Percentiles rank a stretch among this genome's conserved stretches.
Conservation (phyloP, 64 coral and sea anemone genomes). For the Porites australiensis region DNA sequence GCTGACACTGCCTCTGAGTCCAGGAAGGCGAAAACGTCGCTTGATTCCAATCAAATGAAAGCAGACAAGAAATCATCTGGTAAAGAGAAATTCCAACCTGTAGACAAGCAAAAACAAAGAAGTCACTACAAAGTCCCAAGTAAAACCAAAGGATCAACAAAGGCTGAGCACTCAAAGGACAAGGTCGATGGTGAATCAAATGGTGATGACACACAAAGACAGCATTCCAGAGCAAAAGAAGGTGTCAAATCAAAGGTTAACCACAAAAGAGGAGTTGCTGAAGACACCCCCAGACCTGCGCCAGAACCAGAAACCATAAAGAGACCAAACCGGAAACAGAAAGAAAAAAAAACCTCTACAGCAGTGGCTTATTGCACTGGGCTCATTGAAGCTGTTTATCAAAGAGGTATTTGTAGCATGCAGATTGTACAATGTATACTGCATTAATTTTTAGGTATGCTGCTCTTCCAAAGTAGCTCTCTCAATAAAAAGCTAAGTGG, state of each 20-base stretch:
- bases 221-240: not conserved
- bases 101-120: not conserved
- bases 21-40: not conserved
- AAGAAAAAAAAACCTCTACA: not conserved
- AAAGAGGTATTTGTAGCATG: not conserved
- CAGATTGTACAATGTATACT: no score
- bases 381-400: not conserved
- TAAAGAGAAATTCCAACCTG: not conserved
- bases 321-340: not conserved
- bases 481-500: no score
- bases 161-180: conserved; percentile 7
- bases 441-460: no score
- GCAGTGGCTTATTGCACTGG: not conserved
- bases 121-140: not conserved
- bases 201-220: not conserved
- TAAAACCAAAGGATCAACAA: not conserved
- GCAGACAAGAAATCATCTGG: conserved; percentile 22
- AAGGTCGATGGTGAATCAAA: not conserved
- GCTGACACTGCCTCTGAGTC: not conserved
- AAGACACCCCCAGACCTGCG: not conserved
- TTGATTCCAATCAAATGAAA: not conserved
- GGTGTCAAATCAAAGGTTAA: not conserved
- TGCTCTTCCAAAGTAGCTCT: no score
- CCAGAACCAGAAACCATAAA: not conserved
- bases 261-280: not conserved